These are phyloP conservation scores for Cassiopea xamachana DNA, from an alignment of 30 jellyfish, hydroid and myxozoan genomes.

Conservation along the genomic window DNA sequence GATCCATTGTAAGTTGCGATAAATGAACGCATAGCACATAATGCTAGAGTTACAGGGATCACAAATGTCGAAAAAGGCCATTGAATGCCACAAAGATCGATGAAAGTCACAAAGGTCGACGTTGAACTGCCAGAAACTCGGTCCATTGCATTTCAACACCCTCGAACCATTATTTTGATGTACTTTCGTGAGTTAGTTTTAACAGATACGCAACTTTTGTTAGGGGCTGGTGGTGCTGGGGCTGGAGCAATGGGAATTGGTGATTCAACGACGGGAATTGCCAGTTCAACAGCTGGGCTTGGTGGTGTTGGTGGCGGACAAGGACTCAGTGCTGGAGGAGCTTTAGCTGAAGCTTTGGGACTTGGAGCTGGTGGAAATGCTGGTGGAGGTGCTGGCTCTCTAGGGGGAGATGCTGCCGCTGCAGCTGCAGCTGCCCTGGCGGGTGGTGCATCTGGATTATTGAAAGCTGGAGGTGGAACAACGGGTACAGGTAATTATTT, in stretches of 20 bases:
- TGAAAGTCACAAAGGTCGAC: too few species aligned
- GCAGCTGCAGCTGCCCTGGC: slow-evolving; percentile 80
- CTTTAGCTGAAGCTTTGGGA: slow-evolving; percentile 76
- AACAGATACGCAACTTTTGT: neutral
- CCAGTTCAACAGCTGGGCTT: slow-evolving; percentile 61
- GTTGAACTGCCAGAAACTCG: too few species aligned
- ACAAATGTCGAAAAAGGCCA: too few species aligned
- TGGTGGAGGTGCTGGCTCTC: slow-evolving; percentile 90
- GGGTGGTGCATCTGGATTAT: slow-evolving; percentile 81
- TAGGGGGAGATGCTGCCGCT: slow-evolving; percentile 72
- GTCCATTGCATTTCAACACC: too few species aligned
- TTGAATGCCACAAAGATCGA: too few species aligned
- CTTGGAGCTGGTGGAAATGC: slow-evolving; percentile 85
- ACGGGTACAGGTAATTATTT: slow-evolving; percentile 67
- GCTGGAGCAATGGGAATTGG: slow-evolving; percentile 84
- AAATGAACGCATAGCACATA: too few species aligned
- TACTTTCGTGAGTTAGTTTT: neutral
- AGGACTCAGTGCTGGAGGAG: slow-evolving; percentile 88
- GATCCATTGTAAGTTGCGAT: too few species aligned
- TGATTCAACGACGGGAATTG: slow-evolving; percentile 77
- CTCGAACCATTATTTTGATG: too few species aligned
- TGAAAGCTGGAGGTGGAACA: slow-evolving; percentile 72
- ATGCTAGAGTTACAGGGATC: too few species aligned
- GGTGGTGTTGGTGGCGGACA: slow-evolving; percentile 85
- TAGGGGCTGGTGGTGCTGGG: slow-evolving; percentile 57